A percentile compares a stretch with the other conserved stretches of the same genome.
phyloP scores from a whole-genome alignment of 1,140 invertebrate species.

The Asobara japonica region DNA sequence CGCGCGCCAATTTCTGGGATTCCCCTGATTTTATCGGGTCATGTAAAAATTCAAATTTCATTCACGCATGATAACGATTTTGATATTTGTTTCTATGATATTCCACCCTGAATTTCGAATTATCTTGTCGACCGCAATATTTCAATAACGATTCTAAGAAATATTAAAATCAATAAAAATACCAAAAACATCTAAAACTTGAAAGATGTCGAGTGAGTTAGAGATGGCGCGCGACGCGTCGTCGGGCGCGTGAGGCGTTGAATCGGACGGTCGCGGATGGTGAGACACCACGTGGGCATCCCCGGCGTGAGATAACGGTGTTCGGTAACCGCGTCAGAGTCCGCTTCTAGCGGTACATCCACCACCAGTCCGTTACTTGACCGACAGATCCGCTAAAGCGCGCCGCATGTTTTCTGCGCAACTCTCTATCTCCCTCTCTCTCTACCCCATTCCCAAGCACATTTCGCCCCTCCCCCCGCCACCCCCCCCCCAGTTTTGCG shows the following conservation, averaged over 20 bases:
- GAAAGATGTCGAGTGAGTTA: not conserved
- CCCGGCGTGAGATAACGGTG: constrained; percentile 58
- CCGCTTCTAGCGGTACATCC: constrained; percentile 60
- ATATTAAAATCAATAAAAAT: too few species aligned
- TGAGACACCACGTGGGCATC: constrained; percentile 59
- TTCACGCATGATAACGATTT: too few species aligned
- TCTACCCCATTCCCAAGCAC: constrained; percentile 9
- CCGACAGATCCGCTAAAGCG: constrained; percentile 66
- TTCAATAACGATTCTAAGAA: too few species aligned
- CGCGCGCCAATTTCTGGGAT: too few species aligned
- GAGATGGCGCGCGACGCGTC: not conserved
- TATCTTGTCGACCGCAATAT: too few species aligned
- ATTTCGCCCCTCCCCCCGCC: not conserved
- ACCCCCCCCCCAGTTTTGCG: not conserved
- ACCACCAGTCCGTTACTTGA: constrained; percentile 64
- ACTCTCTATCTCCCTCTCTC: constrained; percentile 25
- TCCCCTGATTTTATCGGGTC: too few species aligned
- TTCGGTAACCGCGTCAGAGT: constrained; percentile 63
- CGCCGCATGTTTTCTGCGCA: constrained; percentile 41
- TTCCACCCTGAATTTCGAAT: too few species aligned
- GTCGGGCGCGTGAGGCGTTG: constrained; percentile 21
- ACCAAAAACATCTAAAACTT: too few species aligned
- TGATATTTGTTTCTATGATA: too few species aligned
- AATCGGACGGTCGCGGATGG: constrained; percentile 35
- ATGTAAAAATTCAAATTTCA: too few species aligned